Evolutionary conservation across 2,113 vertebrate species (phyloP).

Genomic region (Eulacestoma nigropectus): DNA sequence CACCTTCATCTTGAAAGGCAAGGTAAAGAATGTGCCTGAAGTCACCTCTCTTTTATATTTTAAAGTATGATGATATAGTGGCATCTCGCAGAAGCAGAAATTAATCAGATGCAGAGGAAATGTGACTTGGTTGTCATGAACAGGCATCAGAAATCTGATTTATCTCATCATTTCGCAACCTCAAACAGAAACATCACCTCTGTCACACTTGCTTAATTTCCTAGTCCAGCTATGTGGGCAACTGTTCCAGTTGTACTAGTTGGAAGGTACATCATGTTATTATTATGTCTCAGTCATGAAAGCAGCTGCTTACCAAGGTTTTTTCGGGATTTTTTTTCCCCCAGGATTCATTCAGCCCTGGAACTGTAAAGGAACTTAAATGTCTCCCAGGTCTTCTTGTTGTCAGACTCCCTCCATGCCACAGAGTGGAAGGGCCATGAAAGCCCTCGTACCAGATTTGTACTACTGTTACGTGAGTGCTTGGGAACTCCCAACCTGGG

Average conservation of each 20-base stretch:
- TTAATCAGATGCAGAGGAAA: not conserved
- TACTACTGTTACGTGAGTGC: not conserved
- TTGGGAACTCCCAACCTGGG: not conserved
- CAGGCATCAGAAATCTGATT: not conserved
- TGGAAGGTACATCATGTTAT: not conserved
- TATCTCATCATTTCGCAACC: not conserved
- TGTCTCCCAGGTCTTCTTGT: not conserved
- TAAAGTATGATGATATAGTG: not conserved
- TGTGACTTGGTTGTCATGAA: not conserved
- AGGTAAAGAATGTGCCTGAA: not conserved
- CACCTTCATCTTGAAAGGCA: not conserved
- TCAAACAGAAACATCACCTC: not conserved
- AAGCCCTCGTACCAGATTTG: not conserved
- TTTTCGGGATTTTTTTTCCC: not conserved
- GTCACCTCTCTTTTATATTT: not conserved
- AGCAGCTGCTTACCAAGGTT: not conserved
- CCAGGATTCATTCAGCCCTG: not conserved
- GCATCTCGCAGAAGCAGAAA: not conserved
- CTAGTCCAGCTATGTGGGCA: too few species aligned
- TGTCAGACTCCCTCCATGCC: not conserved
- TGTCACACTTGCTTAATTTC: not conserved
- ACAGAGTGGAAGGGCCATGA: not conserved
- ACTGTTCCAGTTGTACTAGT: not conserved
- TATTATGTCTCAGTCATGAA: not conserved
- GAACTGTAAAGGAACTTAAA: not conserved